These are phyloP conservation scores for Lamellibrachia satsuma DNA, from an alignment of 2,888 invertebrate species.

Conservation along the genomic window DNA sequence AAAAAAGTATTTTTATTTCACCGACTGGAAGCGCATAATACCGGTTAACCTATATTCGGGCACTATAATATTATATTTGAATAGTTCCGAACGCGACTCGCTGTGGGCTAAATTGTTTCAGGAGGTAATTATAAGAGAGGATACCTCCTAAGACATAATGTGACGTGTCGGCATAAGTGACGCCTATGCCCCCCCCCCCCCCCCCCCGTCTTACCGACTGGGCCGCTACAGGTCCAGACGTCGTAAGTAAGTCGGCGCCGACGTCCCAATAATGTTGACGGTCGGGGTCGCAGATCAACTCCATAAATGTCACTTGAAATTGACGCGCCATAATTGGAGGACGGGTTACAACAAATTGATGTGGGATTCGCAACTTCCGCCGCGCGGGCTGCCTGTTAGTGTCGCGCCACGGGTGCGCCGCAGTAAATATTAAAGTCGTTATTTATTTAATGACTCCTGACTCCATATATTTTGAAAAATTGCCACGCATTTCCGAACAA, in stretches of 20 bases:
- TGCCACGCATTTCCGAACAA: neutral
- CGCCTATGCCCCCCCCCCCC: neutral
- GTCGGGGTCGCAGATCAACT: neutral
- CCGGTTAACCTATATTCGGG: no score
- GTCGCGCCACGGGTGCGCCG: conserved; percentile 4
- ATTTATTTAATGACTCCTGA: conserved; percentile 10
- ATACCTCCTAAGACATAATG: neutral
- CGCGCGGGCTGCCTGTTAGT: neutral
- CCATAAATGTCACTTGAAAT: conserved; percentile 17
- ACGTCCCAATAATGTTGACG: neutral
- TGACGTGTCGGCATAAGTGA: neutral
- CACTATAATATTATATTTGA: no score
- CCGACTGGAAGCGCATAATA: no score
- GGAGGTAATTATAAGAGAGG: no score
- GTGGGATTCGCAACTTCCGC: neutral
- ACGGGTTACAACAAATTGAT: conserved; percentile 4
- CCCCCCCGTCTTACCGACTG: neutral
- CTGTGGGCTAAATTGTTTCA: no score
- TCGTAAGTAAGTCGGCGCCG: neutral
- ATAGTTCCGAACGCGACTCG: no score
- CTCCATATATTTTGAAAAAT: conserved; percentile 10
- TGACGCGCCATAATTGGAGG: conserved; percentile 5
- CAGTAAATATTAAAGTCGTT: conserved; percentile 17
- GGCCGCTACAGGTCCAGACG: neutral
- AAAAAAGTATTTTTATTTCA: no score